Percentiles rank a stretch among this genome's conserved stretches.
Conservation (phyloP, 2,797 vertebrate species). For the Pteropus rufus region DNA sequence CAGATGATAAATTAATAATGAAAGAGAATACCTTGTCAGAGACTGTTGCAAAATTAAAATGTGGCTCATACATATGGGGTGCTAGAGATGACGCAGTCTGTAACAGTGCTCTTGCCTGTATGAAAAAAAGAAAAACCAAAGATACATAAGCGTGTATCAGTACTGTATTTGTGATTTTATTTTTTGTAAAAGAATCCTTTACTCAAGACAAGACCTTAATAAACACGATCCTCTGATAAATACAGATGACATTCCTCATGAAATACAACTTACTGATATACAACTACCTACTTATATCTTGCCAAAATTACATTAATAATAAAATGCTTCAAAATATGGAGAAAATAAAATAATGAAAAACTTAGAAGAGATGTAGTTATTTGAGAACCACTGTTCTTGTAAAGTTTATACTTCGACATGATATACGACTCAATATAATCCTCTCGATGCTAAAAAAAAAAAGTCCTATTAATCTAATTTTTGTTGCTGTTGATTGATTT, state of each 20-base stretch:
- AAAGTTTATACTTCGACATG: neutral
- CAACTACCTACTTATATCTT: neutral
- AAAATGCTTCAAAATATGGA: slow-evolving; percentile 18
- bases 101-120: slow-evolving; percentile 94
- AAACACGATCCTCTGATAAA: neutral
- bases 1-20: slow-evolving; percentile 19
- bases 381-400: neutral
- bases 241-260: neutral
- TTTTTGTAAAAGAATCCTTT: neutral
- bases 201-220: neutral
- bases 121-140: neutral
- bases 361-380: neutral
- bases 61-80: slow-evolving; percentile 96
- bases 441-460: neutral
- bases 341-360: neutral
- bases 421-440: neutral
- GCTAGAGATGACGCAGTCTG: slow-evolving; percentile 93
- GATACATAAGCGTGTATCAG: neutral
- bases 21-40: slow-evolving; percentile 93
- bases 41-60: slow-evolving; percentile 94
- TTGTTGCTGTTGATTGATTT: neutral
- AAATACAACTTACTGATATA: neutral
- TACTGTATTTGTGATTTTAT: neutral
- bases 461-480: slow-evolving; percentile 5
- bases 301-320: slow-evolving; percentile 16